phyloP scores from a whole-genome alignment of 2,888 invertebrate genomes.

The Ophion obscuratus region DNA sequence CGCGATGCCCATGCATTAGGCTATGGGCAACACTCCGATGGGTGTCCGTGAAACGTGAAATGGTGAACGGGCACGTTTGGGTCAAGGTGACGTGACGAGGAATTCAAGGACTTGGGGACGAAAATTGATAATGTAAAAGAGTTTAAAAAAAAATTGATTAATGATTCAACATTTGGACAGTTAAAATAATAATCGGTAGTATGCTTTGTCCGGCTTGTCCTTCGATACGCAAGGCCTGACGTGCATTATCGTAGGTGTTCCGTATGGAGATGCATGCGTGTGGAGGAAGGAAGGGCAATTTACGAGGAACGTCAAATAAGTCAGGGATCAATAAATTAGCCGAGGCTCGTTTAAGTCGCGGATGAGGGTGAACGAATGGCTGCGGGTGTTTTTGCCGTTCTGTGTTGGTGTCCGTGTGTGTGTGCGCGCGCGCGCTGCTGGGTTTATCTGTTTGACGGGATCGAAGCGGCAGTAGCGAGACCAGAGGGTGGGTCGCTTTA shows the following conservation, averaged over 20 bases:
- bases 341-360: slow-evolving; percentile 68
- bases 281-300: slow-evolving; percentile 26
- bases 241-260: background rate
- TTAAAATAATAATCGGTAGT: background rate
- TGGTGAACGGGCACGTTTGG: too few relatives aligned
- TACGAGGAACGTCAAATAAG: slow-evolving; percentile 74
- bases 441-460: slow-evolving; percentile 76
- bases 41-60: too few relatives aligned
- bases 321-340: slow-evolving; percentile 80
- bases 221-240: too few relatives aligned
- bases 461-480: slow-evolving; percentile 65
- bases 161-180: background rate
- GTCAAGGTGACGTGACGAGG: too few relatives aligned
- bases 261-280: background rate
- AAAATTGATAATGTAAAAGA: too few relatives aligned
- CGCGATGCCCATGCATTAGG: too few relatives aligned
- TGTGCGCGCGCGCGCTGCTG: slow-evolving; percentile 41
- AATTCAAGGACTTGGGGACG: too few relatives aligned
- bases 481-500: slow-evolving; percentile 31
- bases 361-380: slow-evolving; percentile 72
- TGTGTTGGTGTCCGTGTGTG: slow-evolving; percentile 1
- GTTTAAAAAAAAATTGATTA: too few relatives aligned
- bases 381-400: slow-evolving; percentile 51
- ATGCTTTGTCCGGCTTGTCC: too few relatives aligned
- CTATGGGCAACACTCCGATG: too few relatives aligned